phyloP scores from a whole-genome alignment of 1,140 invertebrate genomes.

The Brachionus rubens region DNA sequence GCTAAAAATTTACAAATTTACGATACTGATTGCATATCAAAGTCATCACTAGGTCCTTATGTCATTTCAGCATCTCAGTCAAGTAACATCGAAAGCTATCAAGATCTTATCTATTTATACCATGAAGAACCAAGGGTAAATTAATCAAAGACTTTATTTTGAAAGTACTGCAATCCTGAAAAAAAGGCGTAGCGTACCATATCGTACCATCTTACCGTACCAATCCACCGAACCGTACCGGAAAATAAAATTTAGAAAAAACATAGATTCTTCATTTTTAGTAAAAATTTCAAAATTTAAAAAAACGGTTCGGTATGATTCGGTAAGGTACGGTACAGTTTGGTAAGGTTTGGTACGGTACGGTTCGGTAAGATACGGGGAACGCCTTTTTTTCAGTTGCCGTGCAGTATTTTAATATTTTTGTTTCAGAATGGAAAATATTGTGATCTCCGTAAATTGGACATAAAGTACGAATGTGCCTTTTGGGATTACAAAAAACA shows the following conservation, averaged over 20 bases:
- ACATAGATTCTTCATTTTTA: too few relatives aligned
- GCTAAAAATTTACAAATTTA: not conserved
- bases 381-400: too few relatives aligned
- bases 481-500: not conserved
- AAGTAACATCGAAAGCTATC: not conserved
- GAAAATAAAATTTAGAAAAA: not conserved
- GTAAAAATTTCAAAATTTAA: too few relatives aligned
- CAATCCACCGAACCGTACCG: not conserved
- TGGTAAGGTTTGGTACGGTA: too few relatives aligned
- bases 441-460: not conserved
- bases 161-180: too few relatives aligned
- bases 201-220: not conserved
- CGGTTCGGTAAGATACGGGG: too few relatives aligned
- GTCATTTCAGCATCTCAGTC: conserved; percentile 1
- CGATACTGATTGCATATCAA: not conserved
- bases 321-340: too few relatives aligned
- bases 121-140: too few relatives aligned
- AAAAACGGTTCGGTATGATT: too few relatives aligned
- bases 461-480: not conserved
- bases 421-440: not conserved
- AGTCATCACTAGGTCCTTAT: not conserved
- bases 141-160: too few relatives aligned
- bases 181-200: too few relatives aligned
- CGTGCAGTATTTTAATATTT: not conserved
- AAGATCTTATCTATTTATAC: too few relatives aligned